These are phyloP conservation scores for Sitobion miscanthi DNA, from an alignment of 1,140 invertebrate species.

Conservation along the genomic window DNA sequence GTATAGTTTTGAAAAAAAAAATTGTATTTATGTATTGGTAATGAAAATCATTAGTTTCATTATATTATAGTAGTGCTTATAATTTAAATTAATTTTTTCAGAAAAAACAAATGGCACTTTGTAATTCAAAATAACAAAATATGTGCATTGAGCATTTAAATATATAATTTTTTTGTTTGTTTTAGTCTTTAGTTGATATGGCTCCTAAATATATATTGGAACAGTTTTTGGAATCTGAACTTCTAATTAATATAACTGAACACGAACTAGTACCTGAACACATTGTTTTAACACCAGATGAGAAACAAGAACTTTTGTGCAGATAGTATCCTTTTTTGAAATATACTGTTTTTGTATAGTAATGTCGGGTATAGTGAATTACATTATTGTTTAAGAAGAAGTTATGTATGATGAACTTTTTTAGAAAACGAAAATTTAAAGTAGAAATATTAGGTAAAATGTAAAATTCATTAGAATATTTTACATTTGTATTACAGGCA, in stretches of 20 bases:
- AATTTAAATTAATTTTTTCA: background rate
- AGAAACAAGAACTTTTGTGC: constrained; percentile 91
- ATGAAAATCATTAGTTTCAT: background rate
- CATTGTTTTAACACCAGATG: constrained; percentile 96
- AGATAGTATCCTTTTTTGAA: constrained; percentile 76
- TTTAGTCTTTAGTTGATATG: constrained; percentile 92
- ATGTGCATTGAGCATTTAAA: background rate
- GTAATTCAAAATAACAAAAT: background rate
- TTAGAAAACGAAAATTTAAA: background rate
- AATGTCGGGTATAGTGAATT: background rate
- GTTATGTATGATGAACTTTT: background rate
- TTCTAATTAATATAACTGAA: constrained; percentile 99
- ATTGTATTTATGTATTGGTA: background rate
- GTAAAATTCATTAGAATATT: background rate
- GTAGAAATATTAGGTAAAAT: no score
- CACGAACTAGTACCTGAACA: constrained; percentile 99
- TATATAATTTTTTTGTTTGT: constrained; percentile 56
- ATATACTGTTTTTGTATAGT: background rate
- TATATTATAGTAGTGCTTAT: background rate
- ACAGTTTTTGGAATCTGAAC: constrained; percentile 97
- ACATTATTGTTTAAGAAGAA: background rate
- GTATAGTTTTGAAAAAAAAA: background rate
- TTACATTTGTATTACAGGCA: background rate
- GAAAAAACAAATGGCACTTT: background rate
- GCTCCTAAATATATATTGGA: constrained; percentile 99